Conservation (phyloP, 2,888 invertebrate species). For the Hydraecia micacea region DNA sequence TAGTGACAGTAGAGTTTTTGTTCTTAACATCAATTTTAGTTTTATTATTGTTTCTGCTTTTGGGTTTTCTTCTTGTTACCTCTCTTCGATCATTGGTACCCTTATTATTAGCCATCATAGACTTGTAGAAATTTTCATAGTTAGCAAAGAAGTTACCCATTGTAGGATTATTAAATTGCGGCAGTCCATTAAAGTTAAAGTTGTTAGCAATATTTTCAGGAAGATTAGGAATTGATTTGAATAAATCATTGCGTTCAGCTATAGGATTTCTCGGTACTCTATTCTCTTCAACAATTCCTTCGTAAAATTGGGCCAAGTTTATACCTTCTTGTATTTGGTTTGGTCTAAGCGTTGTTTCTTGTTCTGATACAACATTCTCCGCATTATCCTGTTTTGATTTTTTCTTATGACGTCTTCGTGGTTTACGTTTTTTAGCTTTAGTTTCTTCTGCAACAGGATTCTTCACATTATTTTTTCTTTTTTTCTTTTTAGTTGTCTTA, state of each 20-base stretch:
- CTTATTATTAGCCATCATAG: slow-evolving; percentile 33
- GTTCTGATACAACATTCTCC: slow-evolving; percentile 42
- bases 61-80: slow-evolving; percentile 32
- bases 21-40: slow-evolving; percentile 23
- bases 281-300: slow-evolving; percentile 54
- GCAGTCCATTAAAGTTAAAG: slow-evolving; percentile 38
- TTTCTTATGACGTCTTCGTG: slow-evolving; percentile 45
- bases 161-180: slow-evolving; percentile 56
- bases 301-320: slow-evolving; percentile 47
- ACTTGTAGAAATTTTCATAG: slow-evolving; percentile 55
- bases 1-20: slow-evolving; percentile 29
- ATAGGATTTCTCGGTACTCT: slow-evolving; percentile 55
- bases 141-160: slow-evolving; percentile 55
- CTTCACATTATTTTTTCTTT: slow-evolving; percentile 13
- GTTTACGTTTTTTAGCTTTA: slow-evolving; percentile 37
- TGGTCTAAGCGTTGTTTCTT: slow-evolving; percentile 16
- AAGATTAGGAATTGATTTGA: slow-evolving; percentile 45
- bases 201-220: slow-evolving; percentile 55
- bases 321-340: slow-evolving; percentile 49
- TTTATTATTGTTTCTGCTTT: slow-evolving; percentile 21
- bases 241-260: slow-evolving; percentile 45
- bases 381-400: slow-evolving; percentile 41
- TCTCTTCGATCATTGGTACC: slow-evolving; percentile 14
- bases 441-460: slow-evolving; percentile 21
- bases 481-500: slow-evolving; percentile 35